Base-by-base conservation (phyloP, 1,140 invertebrate genomes). In the Chironomus striatipennis region DNA sequence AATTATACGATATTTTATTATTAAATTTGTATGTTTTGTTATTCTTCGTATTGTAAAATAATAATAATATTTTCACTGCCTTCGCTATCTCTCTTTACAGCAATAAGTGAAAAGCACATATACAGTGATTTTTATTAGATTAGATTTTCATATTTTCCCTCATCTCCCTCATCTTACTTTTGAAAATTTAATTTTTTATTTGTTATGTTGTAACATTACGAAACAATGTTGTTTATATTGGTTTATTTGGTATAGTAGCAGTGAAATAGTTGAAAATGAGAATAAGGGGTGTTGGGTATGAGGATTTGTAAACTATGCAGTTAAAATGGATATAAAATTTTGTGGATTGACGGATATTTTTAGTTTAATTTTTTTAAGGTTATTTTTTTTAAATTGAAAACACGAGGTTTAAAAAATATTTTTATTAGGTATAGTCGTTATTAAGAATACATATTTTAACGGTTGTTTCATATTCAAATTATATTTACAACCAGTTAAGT, bases 1-100 rank as follows among this genome's bases (percentile, higher is more conserved):
- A 57, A 57, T 57, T 57, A 57, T n/a, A 57, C 47, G n/a, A n/a
- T 57, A n/a, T 57, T 57, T 57, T n/a, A 57, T 57, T 57, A 57
- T 57, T 57, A 57, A 57, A 57, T 57, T 57, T 57, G n/a, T 57
- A n/a, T 57, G 47, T 57, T 57, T 34, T 34, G 24, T 34, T 34
- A 34, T 34, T 34, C 24, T 34, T 34, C 24, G 24, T 57, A 57
- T 57, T 57, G 47, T 57, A n/a, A 57, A 57, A 57, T 57, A 57
- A 57, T 57, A 57, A 57, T 57, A 70, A 70, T 18, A 20, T 18
- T 9, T 10, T 20, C 9, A 9, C 10, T 70, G 9, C 65, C n/a
- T 10, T 20, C 18, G 65, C 65, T 18, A 18, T 70, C 18, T 70
- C 6, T 3, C 65, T 10, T 18, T 10, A 70, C n/a, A 70, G 18